Conservation (phyloP, 2,113 vertebrate species). For the Leuciscus idus region DNA sequence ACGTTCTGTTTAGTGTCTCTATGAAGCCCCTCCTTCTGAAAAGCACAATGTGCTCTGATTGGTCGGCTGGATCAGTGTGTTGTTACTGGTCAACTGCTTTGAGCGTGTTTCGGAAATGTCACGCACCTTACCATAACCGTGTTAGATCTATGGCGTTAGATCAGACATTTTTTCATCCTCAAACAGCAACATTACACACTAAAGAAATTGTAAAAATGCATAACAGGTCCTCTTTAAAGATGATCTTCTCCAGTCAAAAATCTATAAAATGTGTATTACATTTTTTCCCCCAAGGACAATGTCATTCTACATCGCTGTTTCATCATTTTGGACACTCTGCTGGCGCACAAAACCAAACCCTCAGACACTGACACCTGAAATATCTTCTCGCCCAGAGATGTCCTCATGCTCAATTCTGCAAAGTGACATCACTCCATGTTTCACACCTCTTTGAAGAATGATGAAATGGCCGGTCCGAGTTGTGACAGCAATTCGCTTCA, state of each 20-base stretch:
- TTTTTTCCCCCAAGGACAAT: neutral
- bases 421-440: conserved; percentile 47
- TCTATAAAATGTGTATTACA: neutral
- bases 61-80: too few species aligned
- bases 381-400: conserved; percentile 30
- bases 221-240: neutral
- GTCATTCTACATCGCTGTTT: neutral
- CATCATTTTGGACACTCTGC: conserved; percentile 28
- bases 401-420: conserved; percentile 40
- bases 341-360: conserved; percentile 16
- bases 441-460: conserved; percentile 47
- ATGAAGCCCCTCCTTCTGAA: too few species aligned
- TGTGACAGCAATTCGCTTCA: conserved; percentile 48
- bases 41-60: too few species aligned
- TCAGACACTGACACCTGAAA: conserved; percentile 25
- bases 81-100: too few species aligned
- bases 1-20: too few species aligned
- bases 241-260: neutral
- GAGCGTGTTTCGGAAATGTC: too few species aligned
- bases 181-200: too few species aligned
- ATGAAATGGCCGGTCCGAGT: conserved; percentile 40
- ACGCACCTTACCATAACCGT: too few species aligned
- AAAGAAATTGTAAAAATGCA: neutral
- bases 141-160: too few species aligned
- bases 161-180: too few species aligned